Percentiles rank a stretch among this genome's conserved stretches.
phyloP scores from a whole-genome alignment of 2,888 invertebrate genomes.

The Octonoba sinensis region DNA sequence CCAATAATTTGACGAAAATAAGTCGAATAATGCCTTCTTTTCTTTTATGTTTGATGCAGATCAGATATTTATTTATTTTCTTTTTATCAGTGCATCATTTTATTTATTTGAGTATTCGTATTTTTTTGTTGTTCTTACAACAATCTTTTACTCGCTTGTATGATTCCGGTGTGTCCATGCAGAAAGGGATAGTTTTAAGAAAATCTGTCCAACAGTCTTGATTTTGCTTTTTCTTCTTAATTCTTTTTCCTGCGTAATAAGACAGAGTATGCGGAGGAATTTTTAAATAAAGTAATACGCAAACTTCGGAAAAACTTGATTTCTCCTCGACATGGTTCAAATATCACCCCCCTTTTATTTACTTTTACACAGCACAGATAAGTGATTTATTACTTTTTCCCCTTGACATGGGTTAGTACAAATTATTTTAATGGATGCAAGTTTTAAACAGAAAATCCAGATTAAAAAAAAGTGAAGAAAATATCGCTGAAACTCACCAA shows the following conservation, averaged over 20 bases:
- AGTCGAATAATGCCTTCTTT: slow-evolving; percentile 14
- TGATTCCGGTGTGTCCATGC: slow-evolving; percentile 32
- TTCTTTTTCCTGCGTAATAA: slow-evolving; percentile 1
- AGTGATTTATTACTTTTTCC: no score
- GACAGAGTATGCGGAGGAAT: slow-evolving; percentile 13
- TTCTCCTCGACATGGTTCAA: slow-evolving; percentile 31
- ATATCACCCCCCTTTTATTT: slow-evolving; percentile 17
- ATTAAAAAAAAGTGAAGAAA: no score
- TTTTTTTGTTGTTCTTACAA: slow-evolving; percentile 36
- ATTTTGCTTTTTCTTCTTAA: slow-evolving; percentile 1
- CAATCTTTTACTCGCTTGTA: slow-evolving; percentile 27
- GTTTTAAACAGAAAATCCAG: no score
- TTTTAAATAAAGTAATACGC: slow-evolving; percentile 6
- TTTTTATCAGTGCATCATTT: slow-evolving; percentile 1
- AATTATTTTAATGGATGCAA: no score
- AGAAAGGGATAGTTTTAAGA: slow-evolving; percentile 37
- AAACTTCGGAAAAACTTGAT: slow-evolving; percentile 14
- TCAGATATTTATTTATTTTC: background rate
- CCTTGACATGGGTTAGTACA: no score
- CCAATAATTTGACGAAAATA: slow-evolving; percentile 41
- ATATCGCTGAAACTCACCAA: no score
- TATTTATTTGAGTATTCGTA: slow-evolving; percentile 10
- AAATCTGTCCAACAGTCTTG: slow-evolving; percentile 6
- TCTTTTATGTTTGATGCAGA: slow-evolving; percentile 6
- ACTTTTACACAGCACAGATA: background rate